Conservation (phyloP, 2,888 invertebrate genomes). For the Leucoptera coffeella region DNA sequence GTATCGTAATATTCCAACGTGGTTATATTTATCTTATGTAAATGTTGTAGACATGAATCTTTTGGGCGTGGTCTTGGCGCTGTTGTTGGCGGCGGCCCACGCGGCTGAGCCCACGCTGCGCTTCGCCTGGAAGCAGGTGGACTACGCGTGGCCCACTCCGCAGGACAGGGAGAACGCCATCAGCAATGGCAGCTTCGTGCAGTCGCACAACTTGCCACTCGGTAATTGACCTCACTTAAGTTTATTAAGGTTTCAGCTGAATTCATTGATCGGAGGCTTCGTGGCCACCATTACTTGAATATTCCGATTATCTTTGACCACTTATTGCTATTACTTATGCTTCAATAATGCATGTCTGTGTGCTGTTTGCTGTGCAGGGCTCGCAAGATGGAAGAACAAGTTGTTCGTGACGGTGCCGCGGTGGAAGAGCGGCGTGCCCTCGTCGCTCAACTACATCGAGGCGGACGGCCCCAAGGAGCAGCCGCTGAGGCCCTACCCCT, state of each 20-base stretch:
- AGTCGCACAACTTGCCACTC: conserved; percentile 60
- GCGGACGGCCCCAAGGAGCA: conserved; percentile 57
- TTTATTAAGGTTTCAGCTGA: no score
- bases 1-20: no score
- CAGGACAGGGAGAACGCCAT: conserved; percentile 45
- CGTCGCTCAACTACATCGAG: conserved; percentile 44
- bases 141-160: conserved; percentile 54
- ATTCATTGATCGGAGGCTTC: no score
- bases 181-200: conserved; percentile 47
- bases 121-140: conserved; percentile 62
- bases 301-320: no score
- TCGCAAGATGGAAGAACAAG: conserved; percentile 64
- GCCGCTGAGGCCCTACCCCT: conserved; percentile 64
- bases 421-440: conserved; percentile 51
- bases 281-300: no score
- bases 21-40: no score
- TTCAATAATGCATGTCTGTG: no score
- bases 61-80: no score
- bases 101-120: conserved; percentile 53
- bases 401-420: conserved; percentile 62
- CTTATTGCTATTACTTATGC: no score
- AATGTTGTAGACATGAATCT: no score
- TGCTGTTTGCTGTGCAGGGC: no score
- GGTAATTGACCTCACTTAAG: no score
- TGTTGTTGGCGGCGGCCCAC: conserved; percentile 17